These are phyloP conservation scores for Poeciliopsis prolifica DNA, from an alignment of 2,113 vertebrate genomes.

Conservation along the genomic window DNA sequence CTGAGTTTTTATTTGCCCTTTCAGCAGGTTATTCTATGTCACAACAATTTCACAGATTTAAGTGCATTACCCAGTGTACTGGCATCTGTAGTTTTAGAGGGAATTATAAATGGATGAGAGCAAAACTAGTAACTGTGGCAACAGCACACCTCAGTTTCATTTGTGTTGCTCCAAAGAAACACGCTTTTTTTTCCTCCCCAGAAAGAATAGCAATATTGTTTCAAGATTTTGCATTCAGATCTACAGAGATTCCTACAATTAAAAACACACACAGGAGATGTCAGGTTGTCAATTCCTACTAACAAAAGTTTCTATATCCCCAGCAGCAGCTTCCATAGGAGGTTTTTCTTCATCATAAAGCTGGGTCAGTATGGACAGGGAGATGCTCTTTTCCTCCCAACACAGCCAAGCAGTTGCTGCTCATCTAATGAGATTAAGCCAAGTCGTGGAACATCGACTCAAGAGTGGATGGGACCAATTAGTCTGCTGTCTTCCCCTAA, in stretches of 20 bases:
- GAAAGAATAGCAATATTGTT: constrained; percentile 17
- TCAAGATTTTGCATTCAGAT: constrained; percentile 14
- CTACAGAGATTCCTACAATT: constrained; percentile 12
- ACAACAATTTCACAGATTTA: background rate
- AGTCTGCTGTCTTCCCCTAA: constrained; percentile 71
- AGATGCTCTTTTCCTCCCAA: constrained; percentile 36
- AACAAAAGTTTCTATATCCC: background rate
- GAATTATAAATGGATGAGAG: constrained; percentile 10
- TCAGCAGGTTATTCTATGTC: constrained; percentile 29
- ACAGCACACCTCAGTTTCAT: constrained; percentile 15
- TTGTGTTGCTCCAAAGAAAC: constrained; percentile 8
- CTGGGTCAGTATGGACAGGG: constrained; percentile 33
- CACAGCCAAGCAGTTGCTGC: constrained; percentile 37
- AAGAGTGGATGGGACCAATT: constrained; percentile 78
- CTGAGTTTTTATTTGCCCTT: constrained; percentile 13
- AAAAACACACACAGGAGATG: constrained; percentile 15
- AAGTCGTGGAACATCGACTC: constrained; percentile 74
- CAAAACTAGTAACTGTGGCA: constrained; percentile 27
- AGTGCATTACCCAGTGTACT: constrained; percentile 21
- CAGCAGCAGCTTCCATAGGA: constrained; percentile 29
- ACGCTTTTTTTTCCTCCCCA: background rate
- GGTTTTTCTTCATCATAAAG: constrained; percentile 31
- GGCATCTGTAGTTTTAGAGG: constrained; percentile 9
- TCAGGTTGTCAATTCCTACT: constrained; percentile 26
- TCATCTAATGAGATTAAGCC: constrained; percentile 77